Conservation (phyloP, 2,113 vertebrate genomes). For the Lucifuga dentata region DNA sequence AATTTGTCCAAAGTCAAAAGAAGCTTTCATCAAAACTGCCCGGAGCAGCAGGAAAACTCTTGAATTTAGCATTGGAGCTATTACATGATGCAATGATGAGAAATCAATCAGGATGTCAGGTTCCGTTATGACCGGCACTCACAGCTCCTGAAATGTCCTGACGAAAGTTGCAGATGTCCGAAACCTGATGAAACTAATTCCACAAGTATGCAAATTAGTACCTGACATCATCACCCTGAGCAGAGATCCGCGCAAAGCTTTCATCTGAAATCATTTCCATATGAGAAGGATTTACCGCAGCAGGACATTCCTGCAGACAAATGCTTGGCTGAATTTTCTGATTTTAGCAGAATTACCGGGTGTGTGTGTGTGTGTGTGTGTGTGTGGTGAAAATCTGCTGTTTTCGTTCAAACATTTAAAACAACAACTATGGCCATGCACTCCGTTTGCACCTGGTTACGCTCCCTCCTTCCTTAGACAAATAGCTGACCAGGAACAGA, state of each 20-base stretch:
- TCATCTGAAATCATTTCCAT: constrained; percentile 40
- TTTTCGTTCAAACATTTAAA: no score
- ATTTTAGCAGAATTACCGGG: constrained; percentile 17
- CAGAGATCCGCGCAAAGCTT: no score
- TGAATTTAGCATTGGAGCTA: no score
- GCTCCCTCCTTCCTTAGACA: constrained; percentile 39
- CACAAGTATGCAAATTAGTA: constrained; percentile 62
- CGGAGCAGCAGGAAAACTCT: no score
- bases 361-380: no score
- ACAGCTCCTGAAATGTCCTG: neutral
- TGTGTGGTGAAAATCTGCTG: no score
- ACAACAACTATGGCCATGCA: neutral
- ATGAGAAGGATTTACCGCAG: constrained; percentile 49
- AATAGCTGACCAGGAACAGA: constrained; percentile 43
- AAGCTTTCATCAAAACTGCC: no score
- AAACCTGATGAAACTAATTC: constrained; percentile 41
- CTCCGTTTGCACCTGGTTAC: constrained; percentile 37
- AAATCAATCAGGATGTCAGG: no score
- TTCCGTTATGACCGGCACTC: constrained; percentile 2
- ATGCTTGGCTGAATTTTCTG: constrained; percentile 24
- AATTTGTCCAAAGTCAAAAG: no score
- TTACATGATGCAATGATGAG: no score
- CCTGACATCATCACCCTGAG: constrained; percentile 70
- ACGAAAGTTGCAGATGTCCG: constrained; percentile 59
- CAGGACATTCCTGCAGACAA: constrained; percentile 26